A percentile compares a stretch with the other conserved stretches of the same genome.
phyloP scores from a whole-genome alignment of 2,888 invertebrate species.

The Capitulum mitella region DNA sequence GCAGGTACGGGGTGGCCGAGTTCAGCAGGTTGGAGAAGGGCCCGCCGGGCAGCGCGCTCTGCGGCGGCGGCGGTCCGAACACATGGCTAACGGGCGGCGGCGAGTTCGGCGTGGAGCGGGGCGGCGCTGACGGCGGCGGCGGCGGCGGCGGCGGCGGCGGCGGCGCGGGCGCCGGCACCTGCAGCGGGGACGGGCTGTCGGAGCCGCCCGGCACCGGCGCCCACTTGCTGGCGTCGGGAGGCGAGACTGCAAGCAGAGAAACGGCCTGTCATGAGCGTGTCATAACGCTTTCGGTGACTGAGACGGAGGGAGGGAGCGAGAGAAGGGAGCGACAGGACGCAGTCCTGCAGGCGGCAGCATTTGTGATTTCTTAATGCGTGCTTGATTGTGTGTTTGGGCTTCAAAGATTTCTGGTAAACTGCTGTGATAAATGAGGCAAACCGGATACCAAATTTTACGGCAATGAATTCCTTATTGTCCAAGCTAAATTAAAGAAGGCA shows the following conservation, averaged over 20 bases:
- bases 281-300: too few relatives aligned
- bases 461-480: too few relatives aligned
- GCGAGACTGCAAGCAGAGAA: neutral
- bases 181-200: neutral
- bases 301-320: too few relatives aligned
- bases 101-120: neutral
- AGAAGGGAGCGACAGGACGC: too few relatives aligned
- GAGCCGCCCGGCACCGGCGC: neutral
- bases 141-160: neutral
- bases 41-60: neutral
- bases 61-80: neutral
- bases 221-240: neutral
- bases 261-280: too few relatives aligned
- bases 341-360: too few relatives aligned
- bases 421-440: too few relatives aligned
- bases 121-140: neutral
- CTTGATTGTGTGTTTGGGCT: too few relatives aligned
- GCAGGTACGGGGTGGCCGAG: conserved; percentile 22
- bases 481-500: too few relatives aligned
- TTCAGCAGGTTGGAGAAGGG: conserved; percentile 15
- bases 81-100: neutral
- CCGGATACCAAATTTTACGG: too few relatives aligned
- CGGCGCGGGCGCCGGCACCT: neutral
- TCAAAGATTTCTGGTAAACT: too few relatives aligned
- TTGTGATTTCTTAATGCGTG: too few relatives aligned